Evolutionary conservation across 2,113 vertebrate species (phyloP).

Genomic region (Oreochromis niloticus): DNA sequence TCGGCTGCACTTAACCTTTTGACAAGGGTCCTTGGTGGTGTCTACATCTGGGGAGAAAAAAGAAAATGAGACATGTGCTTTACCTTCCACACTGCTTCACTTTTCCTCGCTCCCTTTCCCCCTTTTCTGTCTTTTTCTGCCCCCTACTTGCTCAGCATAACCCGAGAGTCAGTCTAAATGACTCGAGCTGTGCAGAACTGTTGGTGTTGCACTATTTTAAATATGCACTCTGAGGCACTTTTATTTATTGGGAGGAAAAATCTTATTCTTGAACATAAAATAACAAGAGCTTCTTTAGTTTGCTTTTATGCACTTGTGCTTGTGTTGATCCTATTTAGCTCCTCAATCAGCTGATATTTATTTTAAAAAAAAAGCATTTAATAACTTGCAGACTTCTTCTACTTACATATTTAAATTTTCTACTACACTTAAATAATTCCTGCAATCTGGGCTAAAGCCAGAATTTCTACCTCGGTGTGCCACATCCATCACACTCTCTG

Average conservation of each 20-base stretch:
- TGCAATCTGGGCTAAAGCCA: not conserved
- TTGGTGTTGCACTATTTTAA: not conserved
- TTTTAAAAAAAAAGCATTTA: not conserved
- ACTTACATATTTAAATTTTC: not conserved
- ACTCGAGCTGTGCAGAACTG: not conserved
- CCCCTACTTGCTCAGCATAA: not conserved
- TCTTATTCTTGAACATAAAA: not conserved
- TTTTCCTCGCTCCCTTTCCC: not conserved
- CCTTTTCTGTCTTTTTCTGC: not conserved
- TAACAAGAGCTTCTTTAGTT: not conserved
- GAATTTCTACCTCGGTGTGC: not conserved
- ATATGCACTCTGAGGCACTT: not conserved
- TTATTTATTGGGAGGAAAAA: not conserved
- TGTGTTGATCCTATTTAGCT: not conserved
- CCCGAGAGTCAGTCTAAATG: not conserved
- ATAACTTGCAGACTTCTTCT: not conserved
- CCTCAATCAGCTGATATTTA: not conserved
- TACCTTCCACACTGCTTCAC: not conserved
- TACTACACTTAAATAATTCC: not conserved
- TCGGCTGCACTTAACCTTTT: slow-evolving; percentile 96
- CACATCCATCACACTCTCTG: slow-evolving; percentile 37
- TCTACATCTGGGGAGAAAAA: slow-evolving; percentile 77
- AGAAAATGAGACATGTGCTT: not conserved
- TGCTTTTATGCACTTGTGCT: not conserved
- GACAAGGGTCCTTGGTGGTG: slow-evolving; percentile 97